Evolutionary conservation across 2,888 invertebrate genomes (phyloP), one percentile per base, ranked within the genome.

Genomic region (Metopia argyrocephala): DNA sequence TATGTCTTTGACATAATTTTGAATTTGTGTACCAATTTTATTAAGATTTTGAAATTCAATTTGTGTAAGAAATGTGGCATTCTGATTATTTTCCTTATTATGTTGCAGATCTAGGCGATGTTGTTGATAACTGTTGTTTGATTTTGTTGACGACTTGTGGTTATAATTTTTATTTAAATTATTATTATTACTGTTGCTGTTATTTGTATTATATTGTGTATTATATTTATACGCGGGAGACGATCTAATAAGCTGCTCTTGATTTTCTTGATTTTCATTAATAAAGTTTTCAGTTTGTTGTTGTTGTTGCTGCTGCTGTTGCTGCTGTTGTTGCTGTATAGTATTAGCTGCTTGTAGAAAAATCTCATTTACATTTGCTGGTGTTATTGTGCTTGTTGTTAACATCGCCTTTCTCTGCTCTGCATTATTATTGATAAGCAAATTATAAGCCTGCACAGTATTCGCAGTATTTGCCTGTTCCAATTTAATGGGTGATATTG

Each of bases 181-280:
- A 64, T 83, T 82, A 69, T 82, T 76, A 52, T 76, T 82, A 48
- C 82, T 82, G 70, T 83, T 83, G 52, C 84, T 83, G 31, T 82
- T 82, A 52, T 79, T 82, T 54, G 69, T 71, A 57, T 65, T 74
- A 65, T 76, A 71, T 68, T 71, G 70, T 70, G 78, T 56, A 64
- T 75, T 89, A 71, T 86, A 84, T 88, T 89, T 89, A 85, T 88
- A 89, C 86, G 90, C 90, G 90, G 90, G 90, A 90, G 90, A 89
- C 90, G 90, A 90, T 90, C 88, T 90, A 87, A 89, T 89, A 87
- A 88, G 89, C 89, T 90, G 90, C 90, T 87, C 86, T 79, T 87
- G 86, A 85, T 87, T 89, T 83, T 87, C 87, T 86, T 88, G 87
- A 85, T 87, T 84, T 85, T 88, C 86, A 85, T 88, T 86, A 70